Evolutionary conservation across 2,888 invertebrate genomes (phyloP).

Genomic region (Elegia similella): DNA sequence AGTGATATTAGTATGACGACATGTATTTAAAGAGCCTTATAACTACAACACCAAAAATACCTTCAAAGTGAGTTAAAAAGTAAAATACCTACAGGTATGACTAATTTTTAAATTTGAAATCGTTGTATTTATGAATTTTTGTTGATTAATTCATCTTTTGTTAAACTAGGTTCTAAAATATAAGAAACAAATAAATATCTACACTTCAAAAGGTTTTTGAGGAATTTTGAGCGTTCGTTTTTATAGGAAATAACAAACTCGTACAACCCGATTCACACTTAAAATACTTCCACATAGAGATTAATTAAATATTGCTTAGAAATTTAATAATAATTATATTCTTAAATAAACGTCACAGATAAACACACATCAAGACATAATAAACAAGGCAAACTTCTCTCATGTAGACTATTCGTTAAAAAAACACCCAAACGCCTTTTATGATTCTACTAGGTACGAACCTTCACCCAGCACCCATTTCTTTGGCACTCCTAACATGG

Average conservation of each 20-base stretch:
- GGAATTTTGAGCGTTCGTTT: conserved; percentile 2
- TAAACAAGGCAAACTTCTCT: conserved; percentile 52
- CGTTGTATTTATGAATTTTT: conserved; percentile 41
- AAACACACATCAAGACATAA: conserved; percentile 38
- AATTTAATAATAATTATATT: conserved; percentile 51
- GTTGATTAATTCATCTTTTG: conserved; percentile 12
- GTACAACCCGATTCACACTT: conserved; percentile 8
- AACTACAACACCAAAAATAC: conserved; percentile 10
- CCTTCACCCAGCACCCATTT: background rate
- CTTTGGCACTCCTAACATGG: conserved; percentile 6
- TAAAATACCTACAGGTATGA: conserved; percentile 27
- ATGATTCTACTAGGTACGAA: background rate
- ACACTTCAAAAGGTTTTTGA: conserved; percentile 10
- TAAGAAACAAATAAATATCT: background rate
- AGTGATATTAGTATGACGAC: conserved; percentile 44
- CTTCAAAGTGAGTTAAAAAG: conserved; percentile 40
- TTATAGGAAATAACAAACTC: background rate
- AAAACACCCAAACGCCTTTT: conserved; percentile 18
- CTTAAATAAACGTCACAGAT: conserved; percentile 32
- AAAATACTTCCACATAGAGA: conserved; percentile 25
- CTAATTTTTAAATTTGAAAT: conserved; percentile 35
- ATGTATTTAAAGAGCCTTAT: background rate
- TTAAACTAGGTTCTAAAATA: background rate
- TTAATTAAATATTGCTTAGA: conserved; percentile 64
- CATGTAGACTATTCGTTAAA: conserved; percentile 31